phyloP scores from a whole-genome alignment of 1,140 invertebrate genomes.

The Dysdera silvatica region DNA sequence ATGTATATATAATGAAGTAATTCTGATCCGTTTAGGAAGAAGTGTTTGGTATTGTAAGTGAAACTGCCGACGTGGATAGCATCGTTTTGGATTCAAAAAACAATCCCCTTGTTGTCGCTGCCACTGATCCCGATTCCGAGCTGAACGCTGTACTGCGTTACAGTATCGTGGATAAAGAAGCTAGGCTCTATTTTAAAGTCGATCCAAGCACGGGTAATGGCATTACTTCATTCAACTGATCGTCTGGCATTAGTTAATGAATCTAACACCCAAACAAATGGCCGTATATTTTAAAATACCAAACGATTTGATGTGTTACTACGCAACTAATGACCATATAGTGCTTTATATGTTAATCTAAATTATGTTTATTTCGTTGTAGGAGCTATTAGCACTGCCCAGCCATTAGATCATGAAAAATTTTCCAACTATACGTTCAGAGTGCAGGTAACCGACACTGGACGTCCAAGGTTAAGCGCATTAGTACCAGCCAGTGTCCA shows the following conservation, averaged over 20 bases:
- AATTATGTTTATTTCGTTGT: no score
- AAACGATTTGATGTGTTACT: no score
- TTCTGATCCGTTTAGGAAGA: no score
- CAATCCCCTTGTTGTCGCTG: slow-evolving; percentile 60
- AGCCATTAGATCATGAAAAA: slow-evolving; percentile 68
- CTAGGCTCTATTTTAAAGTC: slow-evolving; percentile 69
- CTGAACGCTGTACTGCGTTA: slow-evolving; percentile 73
- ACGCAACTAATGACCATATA: no score
- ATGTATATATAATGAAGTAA: no score
- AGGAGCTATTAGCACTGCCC: slow-evolving; percentile 43
- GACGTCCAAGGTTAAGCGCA: slow-evolving; percentile 65
- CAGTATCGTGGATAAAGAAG: slow-evolving; percentile 67
- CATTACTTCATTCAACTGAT: neutral
- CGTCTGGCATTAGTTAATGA: no score
- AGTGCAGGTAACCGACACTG: slow-evolving; percentile 77
- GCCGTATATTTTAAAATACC: no score
- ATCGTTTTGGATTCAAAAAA: slow-evolving; percentile 58
- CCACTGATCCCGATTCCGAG: slow-evolving; percentile 68
- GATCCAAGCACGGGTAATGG: slow-evolving; percentile 62
- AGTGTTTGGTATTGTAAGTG: slow-evolving; percentile 62
- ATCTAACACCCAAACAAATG: no score
- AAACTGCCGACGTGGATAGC: slow-evolving; percentile 60
- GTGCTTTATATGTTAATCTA: no score
- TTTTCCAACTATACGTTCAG: slow-evolving; percentile 60
- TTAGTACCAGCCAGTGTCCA: slow-evolving; percentile 40